phyloP scores from a whole-genome alignment of 2,113 vertebrate genomes.

The Parus major region DNA sequence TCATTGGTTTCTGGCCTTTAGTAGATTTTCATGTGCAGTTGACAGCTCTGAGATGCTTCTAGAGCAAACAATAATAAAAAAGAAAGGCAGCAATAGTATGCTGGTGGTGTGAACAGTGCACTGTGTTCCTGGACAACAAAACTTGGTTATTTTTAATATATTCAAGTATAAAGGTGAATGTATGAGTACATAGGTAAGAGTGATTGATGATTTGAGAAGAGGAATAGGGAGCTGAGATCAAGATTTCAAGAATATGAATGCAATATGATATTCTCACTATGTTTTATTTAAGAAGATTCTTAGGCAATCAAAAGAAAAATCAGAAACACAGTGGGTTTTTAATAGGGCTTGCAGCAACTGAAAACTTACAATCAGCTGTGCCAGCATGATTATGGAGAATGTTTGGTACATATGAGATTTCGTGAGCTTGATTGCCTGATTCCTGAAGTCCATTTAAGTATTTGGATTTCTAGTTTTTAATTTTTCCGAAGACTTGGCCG shows the following conservation, averaged over 20 bases:
- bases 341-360: background rate
- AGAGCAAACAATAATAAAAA: background rate
- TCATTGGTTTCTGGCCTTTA: background rate
- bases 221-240: background rate
- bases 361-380: background rate
- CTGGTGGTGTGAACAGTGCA: background rate
- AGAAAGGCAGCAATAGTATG: background rate
- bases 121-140: background rate
- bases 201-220: background rate
- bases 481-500: background rate
- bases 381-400: background rate
- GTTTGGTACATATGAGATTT: background rate
- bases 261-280: background rate
- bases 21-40: background rate
- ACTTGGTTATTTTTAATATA: background rate
- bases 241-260: background rate
- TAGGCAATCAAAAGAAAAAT: background rate
- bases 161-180: background rate
- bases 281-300: background rate
- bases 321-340: background rate
- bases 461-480: background rate
- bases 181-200: background rate
- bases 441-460: background rate
- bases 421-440: background rate
- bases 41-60: background rate